A percentile compares a stretch with the other conserved stretches of the same genome.
phyloP scores from a whole-genome alignment of 2,888 invertebrate genomes.

The Cheiracanthium punctorium region DNA sequence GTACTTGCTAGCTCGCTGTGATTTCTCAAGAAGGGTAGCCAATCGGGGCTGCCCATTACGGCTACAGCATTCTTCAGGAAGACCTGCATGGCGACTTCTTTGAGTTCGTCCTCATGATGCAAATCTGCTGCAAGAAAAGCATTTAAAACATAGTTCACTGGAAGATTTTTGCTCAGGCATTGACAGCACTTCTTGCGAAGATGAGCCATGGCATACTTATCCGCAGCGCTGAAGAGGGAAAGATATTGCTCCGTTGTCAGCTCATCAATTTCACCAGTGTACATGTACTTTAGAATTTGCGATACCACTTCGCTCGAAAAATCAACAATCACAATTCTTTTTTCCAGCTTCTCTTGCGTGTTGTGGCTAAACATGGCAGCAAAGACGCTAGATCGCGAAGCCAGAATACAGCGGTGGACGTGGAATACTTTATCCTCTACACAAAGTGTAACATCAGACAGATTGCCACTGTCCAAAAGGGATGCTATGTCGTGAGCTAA shows the following conservation, averaged over 20 bases:
- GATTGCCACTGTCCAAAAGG: slow-evolving; percentile 16
- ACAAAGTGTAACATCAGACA: slow-evolving; percentile 32
- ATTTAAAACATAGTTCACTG: slow-evolving; percentile 3
- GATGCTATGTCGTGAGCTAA: background rate
- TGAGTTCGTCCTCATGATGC: slow-evolving; percentile 39
- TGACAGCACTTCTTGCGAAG: slow-evolving; percentile 22
- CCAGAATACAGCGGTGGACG: background rate
- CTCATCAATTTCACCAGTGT: slow-evolving; percentile 33
- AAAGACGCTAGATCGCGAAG: background rate
- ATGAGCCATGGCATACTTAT: slow-evolving; percentile 37
- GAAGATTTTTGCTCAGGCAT: slow-evolving; percentile 17
- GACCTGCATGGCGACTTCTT: slow-evolving; percentile 28
- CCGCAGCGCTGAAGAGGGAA: slow-evolving; percentile 36
- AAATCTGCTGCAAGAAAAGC: slow-evolving; percentile 24
- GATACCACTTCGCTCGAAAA: slow-evolving; percentile 11
- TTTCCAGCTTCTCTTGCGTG: background rate
- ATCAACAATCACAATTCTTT: background rate
- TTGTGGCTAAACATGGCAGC: background rate
- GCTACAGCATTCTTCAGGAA: slow-evolving; percentile 33
- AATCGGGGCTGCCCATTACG: slow-evolving; percentile 43
- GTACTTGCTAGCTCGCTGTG: slow-evolving; percentile 42
- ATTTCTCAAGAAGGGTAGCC: slow-evolving; percentile 41
- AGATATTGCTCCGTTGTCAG: slow-evolving; percentile 9
- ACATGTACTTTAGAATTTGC: slow-evolving; percentile 33
- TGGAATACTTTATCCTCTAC: background rate